These are phyloP conservation scores for Tragelaphus scriptus DNA, from an alignment of 2,113 vertebrate genomes.

Conservation along the genomic window DNA sequence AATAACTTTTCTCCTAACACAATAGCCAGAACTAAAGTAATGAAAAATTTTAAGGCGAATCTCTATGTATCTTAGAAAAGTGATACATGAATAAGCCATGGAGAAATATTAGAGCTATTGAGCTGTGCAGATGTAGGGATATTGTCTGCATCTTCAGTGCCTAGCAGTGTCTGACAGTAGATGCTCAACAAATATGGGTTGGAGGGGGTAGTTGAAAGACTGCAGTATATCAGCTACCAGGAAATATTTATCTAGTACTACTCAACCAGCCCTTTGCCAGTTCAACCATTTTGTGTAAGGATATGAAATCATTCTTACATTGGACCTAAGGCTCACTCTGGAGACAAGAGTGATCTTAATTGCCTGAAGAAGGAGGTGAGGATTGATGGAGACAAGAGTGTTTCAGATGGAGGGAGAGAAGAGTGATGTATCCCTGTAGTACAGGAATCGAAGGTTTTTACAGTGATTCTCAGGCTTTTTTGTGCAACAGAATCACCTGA, in stretches of 20 bases:
- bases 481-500: not conserved
- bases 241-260: not conserved
- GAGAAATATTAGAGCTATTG: not conserved
- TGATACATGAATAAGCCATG: not conserved
- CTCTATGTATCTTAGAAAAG: not conserved
- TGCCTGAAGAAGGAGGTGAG: not conserved
- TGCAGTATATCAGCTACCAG: not conserved
- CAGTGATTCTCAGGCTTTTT: not conserved
- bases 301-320: not conserved
- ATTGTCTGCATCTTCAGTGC: not conserved
- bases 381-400: not conserved
- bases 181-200: not conserved
- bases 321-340: not conserved
- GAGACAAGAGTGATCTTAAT: not conserved
- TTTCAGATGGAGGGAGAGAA: not conserved
- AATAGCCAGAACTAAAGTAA: slow-evolving; percentile 8
- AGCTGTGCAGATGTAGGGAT: not conserved
- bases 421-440: not conserved
- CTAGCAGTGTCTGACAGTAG: not conserved
- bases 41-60: not conserved
- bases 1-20: slow-evolving; percentile 28
- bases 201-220: not conserved
- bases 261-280: too few relatives aligned
- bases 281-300: not conserved
- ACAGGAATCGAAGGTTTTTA: not conserved